Percentiles rank a stretch among this genome's conserved stretches.
phyloP scores from a whole-genome alignment of 2,888 invertebrate genomes.

The Eutolmus rufibarbis region DNA sequence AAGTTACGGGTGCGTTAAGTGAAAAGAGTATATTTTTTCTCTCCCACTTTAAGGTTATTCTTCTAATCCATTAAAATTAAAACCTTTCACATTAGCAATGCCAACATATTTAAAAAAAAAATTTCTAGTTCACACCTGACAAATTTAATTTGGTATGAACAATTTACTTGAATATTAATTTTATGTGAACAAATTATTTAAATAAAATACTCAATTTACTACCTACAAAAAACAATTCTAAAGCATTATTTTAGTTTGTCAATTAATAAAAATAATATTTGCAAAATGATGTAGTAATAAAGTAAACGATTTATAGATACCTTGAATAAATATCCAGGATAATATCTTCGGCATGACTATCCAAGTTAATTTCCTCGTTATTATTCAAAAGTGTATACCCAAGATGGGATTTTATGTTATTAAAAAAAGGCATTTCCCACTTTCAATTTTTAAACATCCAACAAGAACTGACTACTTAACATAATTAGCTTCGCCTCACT shows the following conservation, averaged over 20 bases:
- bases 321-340: neutral
- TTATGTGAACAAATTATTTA: too few relatives aligned
- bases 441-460: neutral
- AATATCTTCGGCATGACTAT: neutral
- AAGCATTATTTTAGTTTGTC: too few relatives aligned
- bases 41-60: neutral
- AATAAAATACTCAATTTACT: neutral
- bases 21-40: neutral
- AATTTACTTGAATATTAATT: too few relatives aligned
- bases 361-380: neutral
- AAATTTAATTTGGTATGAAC: too few relatives aligned
- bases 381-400: neutral
- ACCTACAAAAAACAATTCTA: too few relatives aligned
- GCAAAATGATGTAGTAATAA: neutral
- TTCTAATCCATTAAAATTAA: too few relatives aligned
- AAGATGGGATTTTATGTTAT: neutral
- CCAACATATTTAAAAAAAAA: too few relatives aligned
- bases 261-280: neutral
- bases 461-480: neutral
- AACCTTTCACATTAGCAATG: too few relatives aligned
- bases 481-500: neutral
- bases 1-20: too few relatives aligned
- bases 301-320: neutral
- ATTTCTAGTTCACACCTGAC: too few relatives aligned
- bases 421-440: neutral